Evolutionary conservation across 1,140 invertebrate species (phyloP).

Genomic region (Halictus rubicundus): DNA sequence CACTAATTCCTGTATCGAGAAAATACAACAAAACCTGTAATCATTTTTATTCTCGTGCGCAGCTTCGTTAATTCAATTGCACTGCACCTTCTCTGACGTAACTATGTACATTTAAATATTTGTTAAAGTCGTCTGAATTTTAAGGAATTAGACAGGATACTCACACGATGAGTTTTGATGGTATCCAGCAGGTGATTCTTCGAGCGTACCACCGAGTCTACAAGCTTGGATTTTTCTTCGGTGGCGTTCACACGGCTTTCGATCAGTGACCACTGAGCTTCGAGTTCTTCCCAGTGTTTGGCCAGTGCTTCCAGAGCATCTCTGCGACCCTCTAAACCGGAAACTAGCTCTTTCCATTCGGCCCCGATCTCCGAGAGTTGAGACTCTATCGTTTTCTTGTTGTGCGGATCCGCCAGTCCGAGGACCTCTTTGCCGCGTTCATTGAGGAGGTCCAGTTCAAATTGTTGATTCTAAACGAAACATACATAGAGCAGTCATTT

Average conservation of each 20-base stretch:
- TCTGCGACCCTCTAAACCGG: conserved; percentile 84
- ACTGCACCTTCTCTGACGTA: too few relatives aligned
- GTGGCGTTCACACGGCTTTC: conserved; percentile 83
- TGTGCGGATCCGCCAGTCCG: conserved; percentile 83
- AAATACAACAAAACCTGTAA: conserved; percentile 5
- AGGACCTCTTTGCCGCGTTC: conserved; percentile 85
- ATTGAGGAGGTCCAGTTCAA: conserved; percentile 84
- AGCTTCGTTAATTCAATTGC: too few relatives aligned
- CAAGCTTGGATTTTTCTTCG: conserved; percentile 87
- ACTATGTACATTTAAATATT: too few relatives aligned
- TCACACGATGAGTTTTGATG: conserved; percentile 86
- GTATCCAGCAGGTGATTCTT: conserved; percentile 87
- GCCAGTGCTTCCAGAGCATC: conserved; percentile 85
- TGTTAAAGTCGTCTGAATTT: too few relatives aligned
- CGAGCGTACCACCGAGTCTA: conserved; percentile 87
- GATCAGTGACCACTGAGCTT: conserved; percentile 84
- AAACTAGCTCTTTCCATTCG: conserved; percentile 88
- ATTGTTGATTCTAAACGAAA: conserved; percentile 82
- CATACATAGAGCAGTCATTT: background rate
- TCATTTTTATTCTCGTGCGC: too few relatives aligned
- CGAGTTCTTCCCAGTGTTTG: conserved; percentile 89
- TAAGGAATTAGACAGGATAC: conserved; percentile 33
- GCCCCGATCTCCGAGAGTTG: conserved; percentile 84
- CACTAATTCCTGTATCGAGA: conserved; percentile 81
- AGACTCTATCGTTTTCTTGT: conserved; percentile 83